Percentiles rank a stretch among this genome's conserved stretches.
These are phyloP conservation scores for Belonocnema kinseyi DNA, from an alignment of 1,140 invertebrate genomes.

Conservation along the genomic window DNA sequence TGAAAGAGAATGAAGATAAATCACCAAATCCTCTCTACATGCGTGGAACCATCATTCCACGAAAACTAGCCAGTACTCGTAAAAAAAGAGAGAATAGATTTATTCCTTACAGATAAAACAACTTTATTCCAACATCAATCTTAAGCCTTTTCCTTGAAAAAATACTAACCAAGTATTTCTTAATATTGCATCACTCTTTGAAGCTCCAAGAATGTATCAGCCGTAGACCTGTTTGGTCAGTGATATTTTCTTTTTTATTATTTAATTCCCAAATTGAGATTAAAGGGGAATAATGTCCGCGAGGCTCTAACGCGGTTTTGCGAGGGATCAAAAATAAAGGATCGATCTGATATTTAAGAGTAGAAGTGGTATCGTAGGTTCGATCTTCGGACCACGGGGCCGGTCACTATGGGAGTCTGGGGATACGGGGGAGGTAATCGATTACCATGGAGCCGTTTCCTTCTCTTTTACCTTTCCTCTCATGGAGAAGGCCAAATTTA, in stretches of 20 bases:
- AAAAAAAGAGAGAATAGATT: slow-evolving; percentile 14
- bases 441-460: slow-evolving; percentile 70
- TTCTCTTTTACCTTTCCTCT: slow-evolving; percentile 49
- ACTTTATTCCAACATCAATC: slow-evolving; percentile 1
- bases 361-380: slow-evolving; percentile 68
- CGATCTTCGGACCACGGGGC: slow-evolving; percentile 66
- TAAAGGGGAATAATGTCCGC: slow-evolving; percentile 27
- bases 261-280: slow-evolving; percentile 4
- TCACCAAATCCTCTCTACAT: slow-evolving; percentile 10
- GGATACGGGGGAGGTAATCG: slow-evolving; percentile 70
- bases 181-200: not conserved
- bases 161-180: not conserved
- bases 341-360: slow-evolving; percentile 52
- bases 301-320: slow-evolving; percentile 39
- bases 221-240: not conserved
- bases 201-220: too few relatives aligned
- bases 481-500: slow-evolving; percentile 68
- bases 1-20: not conserved
- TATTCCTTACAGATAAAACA: slow-evolving; percentile 10
- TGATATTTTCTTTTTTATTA: not conserved
- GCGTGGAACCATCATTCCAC: not conserved
- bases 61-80: not conserved
- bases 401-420: slow-evolving; percentile 70
- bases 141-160: not conserved
- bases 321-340: slow-evolving; percentile 52